Base-by-base conservation (phyloP, 2,113 vertebrate species). In the Lipophrys pholis region DNA sequence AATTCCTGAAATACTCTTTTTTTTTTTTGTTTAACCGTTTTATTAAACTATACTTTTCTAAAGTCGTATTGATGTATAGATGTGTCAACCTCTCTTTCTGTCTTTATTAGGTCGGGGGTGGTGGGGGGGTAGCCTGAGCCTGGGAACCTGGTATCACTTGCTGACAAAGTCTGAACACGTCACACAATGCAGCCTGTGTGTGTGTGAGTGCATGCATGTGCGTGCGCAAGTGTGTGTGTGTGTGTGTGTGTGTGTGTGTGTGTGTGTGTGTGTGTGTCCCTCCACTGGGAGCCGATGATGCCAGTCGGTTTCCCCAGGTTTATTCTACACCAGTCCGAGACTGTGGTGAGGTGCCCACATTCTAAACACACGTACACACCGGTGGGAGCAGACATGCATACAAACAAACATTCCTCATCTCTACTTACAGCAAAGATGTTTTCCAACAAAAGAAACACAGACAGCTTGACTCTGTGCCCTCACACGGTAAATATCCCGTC, bases 71-170 rank as follows among this genome's bases (percentile, higher is more conserved):
- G 21, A 30, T 4, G 2, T 4, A 15, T 57, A 21, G 45, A 76
- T 55, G 46, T 45, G 30, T 9, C 3, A 5, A 7, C 17, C 16
- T 40, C 17, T 51, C 17, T 61, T 21, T 3, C 16, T 40, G 36
- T 51, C 17, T 61, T 21, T 2, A 5, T 43, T 35, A 69, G 70
- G 73, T 35, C 2, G 39, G 49, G 39, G 53, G 69, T 87, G n/a
- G 48, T 14, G 6, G 21, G 45, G 55, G 21, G 2, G 21, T 30
- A 30, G 11, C 62, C 36, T 53, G 15, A 54, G 77, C 63, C 78
- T 85, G 86, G 84, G 86, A 93, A 94, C 87, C 91, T 88, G 52
- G 11, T 48, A 89, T 86, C 90, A 90, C 59, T 60, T 11, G 6
- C 74, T 54, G 38, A 63, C 48, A 68, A 35, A 14, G 17, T n/a